These are phyloP conservation scores for Pseudomugil gertrudae DNA, from an alignment of 2,797 vertebrate genomes.

Conservation along the genomic window DNA sequence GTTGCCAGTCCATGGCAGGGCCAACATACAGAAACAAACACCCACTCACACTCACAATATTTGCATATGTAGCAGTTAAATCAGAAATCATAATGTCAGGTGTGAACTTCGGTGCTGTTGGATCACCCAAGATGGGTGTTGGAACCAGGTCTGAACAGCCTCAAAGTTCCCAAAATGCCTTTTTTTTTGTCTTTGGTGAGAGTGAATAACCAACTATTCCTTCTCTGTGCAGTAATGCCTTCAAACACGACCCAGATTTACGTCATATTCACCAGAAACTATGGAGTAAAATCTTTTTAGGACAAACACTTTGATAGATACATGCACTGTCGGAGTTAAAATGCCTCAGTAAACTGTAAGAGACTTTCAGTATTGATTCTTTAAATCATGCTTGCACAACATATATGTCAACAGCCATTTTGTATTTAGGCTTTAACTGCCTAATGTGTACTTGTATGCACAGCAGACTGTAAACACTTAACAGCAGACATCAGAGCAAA, in stretches of 20 bases:
- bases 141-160: not conserved
- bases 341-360: conserved; percentile 21
- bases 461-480: conserved; percentile 53
- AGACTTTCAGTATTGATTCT: conserved; percentile 44
- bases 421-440: conserved; percentile 53
- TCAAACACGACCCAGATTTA: conserved; percentile 11
- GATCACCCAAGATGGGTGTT: not conserved
- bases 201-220: conserved; percentile 7
- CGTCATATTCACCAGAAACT: not conserved
- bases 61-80: not conserved
- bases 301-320: not conserved
- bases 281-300: conserved; percentile 5
- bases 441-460: conserved; percentile 46
- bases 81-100: not conserved
- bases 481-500: conserved; percentile 44
- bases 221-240: conserved; percentile 9
- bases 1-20: no score
- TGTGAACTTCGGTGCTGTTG: not conserved
- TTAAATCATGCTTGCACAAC: conserved; percentile 29
- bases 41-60: no score
- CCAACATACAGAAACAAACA: no score
- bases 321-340: conserved; percentile 10
- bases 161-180: not conserved
- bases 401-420: conserved; percentile 38
- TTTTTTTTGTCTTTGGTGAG: conserved; percentile 22